Evolutionary conservation across 2,888 invertebrate genomes (phyloP).

Genomic region (Epirrhoe tristata): DNA sequence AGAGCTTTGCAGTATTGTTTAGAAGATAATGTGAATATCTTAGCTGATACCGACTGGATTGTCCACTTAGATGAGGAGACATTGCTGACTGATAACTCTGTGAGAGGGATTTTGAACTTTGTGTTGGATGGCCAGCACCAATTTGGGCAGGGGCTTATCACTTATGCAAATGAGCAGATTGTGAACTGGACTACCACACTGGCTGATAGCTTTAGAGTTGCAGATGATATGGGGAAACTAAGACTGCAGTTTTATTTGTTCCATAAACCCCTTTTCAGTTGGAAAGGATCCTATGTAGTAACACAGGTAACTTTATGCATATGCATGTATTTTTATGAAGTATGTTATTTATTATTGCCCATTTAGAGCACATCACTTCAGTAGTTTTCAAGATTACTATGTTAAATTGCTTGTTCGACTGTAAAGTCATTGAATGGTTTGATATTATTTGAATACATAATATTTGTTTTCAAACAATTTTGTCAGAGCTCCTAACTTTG

Average conservation of each 20-base stretch:
- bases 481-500: too few species aligned
- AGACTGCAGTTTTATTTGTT: slow-evolving; percentile 96
- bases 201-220: slow-evolving; percentile 97
- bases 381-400: too few species aligned
- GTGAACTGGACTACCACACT: slow-evolving; percentile 98
- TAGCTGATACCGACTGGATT: slow-evolving; percentile 97
- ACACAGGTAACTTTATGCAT: slow-evolving; percentile 89
- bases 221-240: slow-evolving; percentile 99
- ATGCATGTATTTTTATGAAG: too few species aligned
- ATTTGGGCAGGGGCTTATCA: slow-evolving; percentile 98
- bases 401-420: too few species aligned
- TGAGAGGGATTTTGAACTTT: slow-evolving; percentile 96
- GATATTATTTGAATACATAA: too few species aligned
- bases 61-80: slow-evolving; percentile 99
- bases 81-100: slow-evolving; percentile 95
- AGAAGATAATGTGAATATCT: slow-evolving; percentile 94
- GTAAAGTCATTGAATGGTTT: too few species aligned
- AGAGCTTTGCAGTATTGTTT: slow-evolving; percentile 97
- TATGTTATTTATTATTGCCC: too few species aligned
- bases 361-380: too few species aligned
- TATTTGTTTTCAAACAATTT: too few species aligned
- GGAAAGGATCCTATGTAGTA: slow-evolving; percentile 99
- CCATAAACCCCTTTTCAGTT: slow-evolving; percentile 97
- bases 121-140: slow-evolving; percentile 97
- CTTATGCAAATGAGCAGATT: slow-evolving; percentile 98